Base-by-base conservation (phyloP, 1,140 invertebrate species). In the Ostrea edulis region DNA sequence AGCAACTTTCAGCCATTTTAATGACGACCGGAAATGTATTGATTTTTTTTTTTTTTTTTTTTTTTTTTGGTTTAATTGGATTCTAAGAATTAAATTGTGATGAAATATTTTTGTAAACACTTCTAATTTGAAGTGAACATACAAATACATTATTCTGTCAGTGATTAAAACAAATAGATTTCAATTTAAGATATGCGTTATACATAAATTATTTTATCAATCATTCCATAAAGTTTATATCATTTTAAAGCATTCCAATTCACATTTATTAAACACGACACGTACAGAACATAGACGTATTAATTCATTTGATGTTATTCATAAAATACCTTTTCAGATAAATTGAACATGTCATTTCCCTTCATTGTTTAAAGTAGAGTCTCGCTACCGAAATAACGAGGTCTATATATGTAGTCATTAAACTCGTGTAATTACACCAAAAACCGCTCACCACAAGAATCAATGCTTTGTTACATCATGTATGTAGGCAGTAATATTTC, bases 271-370 rank as follows among this genome's bases (percentile, higher is more conserved):
- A 14, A 25, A 77, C 68, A 77, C 68, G 14, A 29, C 9, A 77
- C 68, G 1, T 44, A 62, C 17, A 62, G 55, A 77, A 29, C 22
- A 29, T 29, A 29, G 68, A 35, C 8, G 14, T 25, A 14, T 35
- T 35, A 44, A 77, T 77, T 77, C 29, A 77, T 25, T 29, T 29
- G 9, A 14, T 77, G 68, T 77, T 77, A 77, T 35, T 35, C 29
- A 77, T 14, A 29, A 25, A 77, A 25, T 77, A 11, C 25, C 68
- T 25, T 35, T 35, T 29, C 68, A 35, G 68, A 77, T 77, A 35
- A 77, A 77, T 77, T 77, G 68, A 77, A 77, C 68, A 77, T 77
- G 68, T 35, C 68, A 77, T 35, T 77, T 29, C 25, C 25, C 29
- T 77, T 77, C 12, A 77, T 29, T 12, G 25, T 71, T 77, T 35